phyloP scores from a whole-genome alignment of 2,113 vertebrate species.

The Pangasianodon gigas region DNA sequence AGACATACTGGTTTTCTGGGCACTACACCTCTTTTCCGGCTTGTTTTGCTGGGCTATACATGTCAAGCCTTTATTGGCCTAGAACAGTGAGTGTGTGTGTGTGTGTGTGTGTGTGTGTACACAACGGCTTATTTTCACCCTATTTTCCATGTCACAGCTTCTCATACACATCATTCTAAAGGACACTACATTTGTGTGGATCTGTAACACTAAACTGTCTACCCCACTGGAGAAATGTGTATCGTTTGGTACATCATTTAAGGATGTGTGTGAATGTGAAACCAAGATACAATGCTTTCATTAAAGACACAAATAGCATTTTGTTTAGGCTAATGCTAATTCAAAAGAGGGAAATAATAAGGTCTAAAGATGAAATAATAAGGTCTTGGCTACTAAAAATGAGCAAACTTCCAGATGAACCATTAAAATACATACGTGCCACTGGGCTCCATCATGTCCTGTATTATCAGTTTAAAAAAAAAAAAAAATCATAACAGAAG shows the following conservation, averaged over 20 bases:
- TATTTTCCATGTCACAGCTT: constrained; percentile 47
- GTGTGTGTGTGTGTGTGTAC: constrained; percentile 26
- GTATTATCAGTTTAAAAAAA: background rate
- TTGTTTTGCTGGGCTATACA: constrained; percentile 34
- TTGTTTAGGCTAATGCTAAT: constrained; percentile 31
- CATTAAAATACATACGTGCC: constrained; percentile 48
- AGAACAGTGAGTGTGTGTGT: constrained; percentile 39
- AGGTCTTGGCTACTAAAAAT: constrained; percentile 25
- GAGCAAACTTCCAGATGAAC: constrained; percentile 49
- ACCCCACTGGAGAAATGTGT: constrained; percentile 14
- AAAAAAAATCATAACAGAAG: background rate
- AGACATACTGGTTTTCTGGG: constrained; percentile 70
- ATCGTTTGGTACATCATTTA: background rate
- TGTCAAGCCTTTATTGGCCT: constrained; percentile 27
- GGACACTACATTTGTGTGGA: constrained; percentile 74
- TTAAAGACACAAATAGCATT: constrained; percentile 7
- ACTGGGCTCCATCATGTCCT: constrained; percentile 44
- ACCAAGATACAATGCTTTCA: background rate
- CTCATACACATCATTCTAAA: constrained; percentile 59
- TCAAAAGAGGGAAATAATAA: background rate
- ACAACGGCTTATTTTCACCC: constrained; percentile 58
- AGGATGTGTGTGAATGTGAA: background rate
- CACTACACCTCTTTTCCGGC: constrained; percentile 55
- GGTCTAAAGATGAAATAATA: background rate
- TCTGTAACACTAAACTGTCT: constrained; percentile 58